Conservation (phyloP, 2,113 vertebrate genomes). For the Cyphomyrus plagiostoma region DNA sequence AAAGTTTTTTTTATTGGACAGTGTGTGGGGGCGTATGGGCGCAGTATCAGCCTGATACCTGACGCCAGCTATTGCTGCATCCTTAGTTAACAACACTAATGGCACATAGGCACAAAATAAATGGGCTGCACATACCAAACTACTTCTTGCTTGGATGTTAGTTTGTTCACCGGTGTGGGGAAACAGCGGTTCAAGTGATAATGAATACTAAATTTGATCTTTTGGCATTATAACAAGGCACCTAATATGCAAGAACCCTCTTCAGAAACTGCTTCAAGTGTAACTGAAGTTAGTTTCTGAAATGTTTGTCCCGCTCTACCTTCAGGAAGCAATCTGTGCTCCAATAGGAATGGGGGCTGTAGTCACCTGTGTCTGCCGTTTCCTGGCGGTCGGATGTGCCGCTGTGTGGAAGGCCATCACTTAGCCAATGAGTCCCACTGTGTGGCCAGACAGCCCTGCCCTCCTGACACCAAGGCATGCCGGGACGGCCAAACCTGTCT, state of each 20-base stretch:
- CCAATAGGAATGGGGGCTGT: conserved; percentile 69
- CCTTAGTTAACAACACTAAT: no score
- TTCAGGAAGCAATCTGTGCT: conserved; percentile 68
- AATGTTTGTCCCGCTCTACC: background rate
- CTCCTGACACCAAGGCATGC: conserved; percentile 45
- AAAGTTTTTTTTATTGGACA: no score
- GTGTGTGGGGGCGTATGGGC: no score
- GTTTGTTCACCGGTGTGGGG: background rate
- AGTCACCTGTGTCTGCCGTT: conserved; percentile 76
- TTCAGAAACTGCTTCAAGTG: background rate
- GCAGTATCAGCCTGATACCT: no score
- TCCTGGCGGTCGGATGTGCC: conserved; percentile 65
- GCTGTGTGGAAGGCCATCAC: conserved; percentile 58
- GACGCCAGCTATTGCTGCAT: no score
- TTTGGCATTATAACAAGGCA: background rate
- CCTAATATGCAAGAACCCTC: background rate
- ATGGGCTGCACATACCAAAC: background rate
- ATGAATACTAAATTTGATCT: background rate
- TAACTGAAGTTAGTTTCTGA: background rate
- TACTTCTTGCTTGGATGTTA: background rate
- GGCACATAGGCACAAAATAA: background rate
- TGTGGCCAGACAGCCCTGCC: conserved; percentile 42
- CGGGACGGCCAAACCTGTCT: conserved; percentile 63
- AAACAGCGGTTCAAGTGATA: background rate
- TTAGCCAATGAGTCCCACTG: conserved; percentile 51